Conservation (phyloP, 2,113 vertebrate species). For the Dicrurus megarhynchus region DNA sequence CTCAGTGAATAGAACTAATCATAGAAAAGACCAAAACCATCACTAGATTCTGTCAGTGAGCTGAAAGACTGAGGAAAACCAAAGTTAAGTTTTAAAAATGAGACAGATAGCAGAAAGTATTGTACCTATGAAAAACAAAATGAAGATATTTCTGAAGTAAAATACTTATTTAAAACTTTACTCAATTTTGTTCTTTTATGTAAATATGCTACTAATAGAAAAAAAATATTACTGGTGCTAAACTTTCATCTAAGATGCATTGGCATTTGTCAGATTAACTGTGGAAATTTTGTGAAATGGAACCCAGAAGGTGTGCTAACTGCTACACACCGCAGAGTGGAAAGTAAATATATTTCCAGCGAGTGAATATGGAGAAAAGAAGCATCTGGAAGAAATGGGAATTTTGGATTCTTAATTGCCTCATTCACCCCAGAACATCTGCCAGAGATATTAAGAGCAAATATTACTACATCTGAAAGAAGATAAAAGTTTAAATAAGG, state of each 20-base stretch:
- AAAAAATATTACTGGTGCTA: not conserved
- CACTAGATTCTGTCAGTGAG: not conserved
- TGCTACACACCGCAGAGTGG: slow-evolving; percentile 20
- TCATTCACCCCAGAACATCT: slow-evolving; percentile 73
- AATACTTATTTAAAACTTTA: not conserved
- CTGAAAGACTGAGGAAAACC: not conserved
- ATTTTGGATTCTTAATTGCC: slow-evolving; percentile 67
- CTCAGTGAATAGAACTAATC: not conserved
- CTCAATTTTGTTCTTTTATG: not conserved
- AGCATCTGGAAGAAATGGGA: slow-evolving; percentile 71
- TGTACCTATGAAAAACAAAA: not conserved
- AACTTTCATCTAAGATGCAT: slow-evolving; percentile 25
- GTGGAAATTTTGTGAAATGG: slow-evolving; percentile 40
- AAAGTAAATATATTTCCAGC: slow-evolving; percentile 65
- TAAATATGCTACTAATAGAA: not conserved
- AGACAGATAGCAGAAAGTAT: not conserved
- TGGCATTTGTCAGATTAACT: slow-evolving; percentile 41
- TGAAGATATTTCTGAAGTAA: not conserved
- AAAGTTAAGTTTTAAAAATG: not conserved
- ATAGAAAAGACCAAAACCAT: not conserved
- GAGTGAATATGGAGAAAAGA: slow-evolving; percentile 71
- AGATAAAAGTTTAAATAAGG: slow-evolving; percentile 40
- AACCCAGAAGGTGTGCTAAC: slow-evolving; percentile 62
- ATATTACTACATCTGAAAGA: slow-evolving; percentile 42
- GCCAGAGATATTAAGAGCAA: slow-evolving; percentile 56